Evolutionary conservation across 1,140 invertebrate species (phyloP), one percentile per base, ranked within the genome.

Genomic region (Philopotamus ludificatus): DNA sequence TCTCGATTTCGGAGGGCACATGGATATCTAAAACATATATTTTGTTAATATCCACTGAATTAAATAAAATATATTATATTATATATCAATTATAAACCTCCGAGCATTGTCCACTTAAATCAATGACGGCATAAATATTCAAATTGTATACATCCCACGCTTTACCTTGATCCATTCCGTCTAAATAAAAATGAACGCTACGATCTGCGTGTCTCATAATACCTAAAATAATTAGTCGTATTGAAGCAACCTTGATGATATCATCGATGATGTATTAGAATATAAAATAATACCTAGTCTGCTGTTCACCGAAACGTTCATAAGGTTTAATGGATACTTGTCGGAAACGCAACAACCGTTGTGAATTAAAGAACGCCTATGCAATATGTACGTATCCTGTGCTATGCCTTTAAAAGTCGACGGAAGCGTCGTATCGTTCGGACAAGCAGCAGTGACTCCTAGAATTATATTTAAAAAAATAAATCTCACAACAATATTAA

Each of bases 101-200:
- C 18, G 92, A 92, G 78, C 94, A 97, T 74, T 94, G 93, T 3
- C 94, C 95, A 75, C 97, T 97, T 10, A 97, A 82, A 81, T 97
- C 94, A 28, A 98, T 89, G 0, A 97, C 93, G n/a, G 93, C 94
- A 80, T 92, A 97, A 57, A 97, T 86, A 76, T 89, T 90, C 47
- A 84, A 75, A 41, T 93, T 90, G 34, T 94, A 83, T 67, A 90
- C 89, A 20, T 86, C 85, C 74, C 92, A 95, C 0, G 94, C 94
- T 8, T 85, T 81, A 2, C 94, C 94, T 82, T 94, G 91, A 75
- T 96, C 93, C 71, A 93, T 86, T 0, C 94, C 94, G 76, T 98
- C 90, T 26, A 94, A 81, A 77, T 90, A 97, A 79, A 92, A 97
- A 75, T 97, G 93, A 4, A 98, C 81, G 61, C 85, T 90, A 18